phyloP scores from a whole-genome alignment of 2,797 vertebrate species.

The Orestias chungarensis region DNA sequence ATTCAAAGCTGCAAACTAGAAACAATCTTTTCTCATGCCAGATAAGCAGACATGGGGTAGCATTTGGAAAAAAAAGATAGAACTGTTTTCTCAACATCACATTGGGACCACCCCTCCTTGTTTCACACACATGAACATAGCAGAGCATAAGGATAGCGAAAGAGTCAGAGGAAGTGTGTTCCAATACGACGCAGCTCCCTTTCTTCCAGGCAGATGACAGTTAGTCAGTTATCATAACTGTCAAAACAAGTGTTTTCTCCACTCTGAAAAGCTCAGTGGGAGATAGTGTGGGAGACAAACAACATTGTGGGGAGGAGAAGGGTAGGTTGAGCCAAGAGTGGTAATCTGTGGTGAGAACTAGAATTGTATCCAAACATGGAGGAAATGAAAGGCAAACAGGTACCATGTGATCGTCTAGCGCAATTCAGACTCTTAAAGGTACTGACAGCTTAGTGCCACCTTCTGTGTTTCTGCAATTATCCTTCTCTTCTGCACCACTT shows the following conservation, averaged over 20 bases:
- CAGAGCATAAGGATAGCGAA: conserved; percentile 7
- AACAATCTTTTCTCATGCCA: conserved; percentile 2
- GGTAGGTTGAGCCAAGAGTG: conserved; percentile 18
- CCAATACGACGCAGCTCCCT: conserved; percentile 43
- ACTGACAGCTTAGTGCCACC: neutral
- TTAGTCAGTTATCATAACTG: conserved; percentile 70
- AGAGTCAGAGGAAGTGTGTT: conserved; percentile 37
- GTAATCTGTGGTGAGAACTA: conserved; percentile 28
- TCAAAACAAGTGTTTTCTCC: conserved; percentile 73
- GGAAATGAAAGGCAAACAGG: conserved; percentile 15
- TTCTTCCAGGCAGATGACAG: conserved; percentile 64
- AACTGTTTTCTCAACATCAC: conserved; percentile 13
- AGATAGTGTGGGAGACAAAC: conserved; percentile 49
- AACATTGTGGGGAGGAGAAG: conserved; percentile 12
- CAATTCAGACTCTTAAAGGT: neutral
- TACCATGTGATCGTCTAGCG: conserved; percentile 7
- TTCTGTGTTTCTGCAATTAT: conserved; percentile 13
- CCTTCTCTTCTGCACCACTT: neutral
- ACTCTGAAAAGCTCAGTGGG: conserved; percentile 46
- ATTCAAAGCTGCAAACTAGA: conserved; percentile 24
- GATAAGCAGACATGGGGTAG: conserved; percentile 30
- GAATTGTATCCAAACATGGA: conserved; percentile 26
- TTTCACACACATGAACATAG: conserved; percentile 27
- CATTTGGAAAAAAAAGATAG: conserved; percentile 16
- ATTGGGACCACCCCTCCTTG: conserved; percentile 16